Base-by-base conservation (phyloP, 2,888 invertebrate genomes). In the Hedychridium roseum region DNA sequence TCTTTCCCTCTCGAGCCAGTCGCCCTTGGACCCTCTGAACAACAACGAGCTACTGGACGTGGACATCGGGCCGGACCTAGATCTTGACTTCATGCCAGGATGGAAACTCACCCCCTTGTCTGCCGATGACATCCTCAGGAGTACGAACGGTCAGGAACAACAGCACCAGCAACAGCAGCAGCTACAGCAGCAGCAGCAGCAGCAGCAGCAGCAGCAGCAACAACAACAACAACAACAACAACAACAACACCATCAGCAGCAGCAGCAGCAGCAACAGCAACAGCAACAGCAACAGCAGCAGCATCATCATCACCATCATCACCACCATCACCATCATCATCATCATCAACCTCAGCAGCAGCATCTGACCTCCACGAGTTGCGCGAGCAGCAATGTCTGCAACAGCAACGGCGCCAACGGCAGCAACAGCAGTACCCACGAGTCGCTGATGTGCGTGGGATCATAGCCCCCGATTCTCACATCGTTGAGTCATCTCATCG, bases 1-100 rank as follows among this genome's bases (percentile, higher is more conserved):
- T 69, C 84, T 94, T 59, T 92, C 91, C 75, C 84, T 94, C 37
- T 90, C 91, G 64, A 91, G 91, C 61, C 91, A 92, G 74, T 91
- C 91, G 52, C 92, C 92, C 75, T 83, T 92, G 46, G 92, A 92
- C 80, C 91, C 91, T 59, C 79, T 88, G 35, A 88, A 88, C 74
- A 88, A 90, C 81, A 91, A 90, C 80, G 91, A 92, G 82, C 82
- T 91, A 64, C 88, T 88, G 79, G 78, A 78, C 57, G 78, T 80
- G 68, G 82, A 84, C 80, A 82, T 85, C 79, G 83, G 85, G 70
- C 82, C 85, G 76, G 83, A 83, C 77, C 81, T 85, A 80, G 82
- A 85, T 80, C 82, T 87, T 82, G 88, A 88, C 80, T 75, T 82
- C 67, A 81, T 84, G 77, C 78, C 82, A 59, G 82, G 83, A 39